phyloP scores from a whole-genome alignment of 2,888 invertebrate species.

The Ethmia dodecea region DNA sequence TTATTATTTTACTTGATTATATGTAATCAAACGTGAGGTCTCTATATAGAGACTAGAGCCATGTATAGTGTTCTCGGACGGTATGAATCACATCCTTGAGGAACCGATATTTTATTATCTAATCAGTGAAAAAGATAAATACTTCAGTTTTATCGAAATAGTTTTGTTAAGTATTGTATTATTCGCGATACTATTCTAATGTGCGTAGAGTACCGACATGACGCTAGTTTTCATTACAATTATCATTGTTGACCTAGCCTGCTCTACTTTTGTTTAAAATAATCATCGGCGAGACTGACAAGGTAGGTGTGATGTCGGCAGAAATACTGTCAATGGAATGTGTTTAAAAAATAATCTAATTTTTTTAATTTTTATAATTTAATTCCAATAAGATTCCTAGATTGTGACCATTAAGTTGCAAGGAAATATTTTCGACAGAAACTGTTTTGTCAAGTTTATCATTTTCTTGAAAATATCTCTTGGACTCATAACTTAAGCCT shows the following conservation, averaged over 20 bases:
- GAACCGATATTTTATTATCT: constrained; percentile 47
- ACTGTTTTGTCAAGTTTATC: too few relatives aligned
- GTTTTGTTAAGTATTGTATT: constrained; percentile 43
- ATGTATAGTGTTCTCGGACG: too few relatives aligned
- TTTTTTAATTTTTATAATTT: too few relatives aligned
- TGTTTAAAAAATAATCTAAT: too few relatives aligned
- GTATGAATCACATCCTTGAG: constrained; percentile 54
- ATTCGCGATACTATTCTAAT: constrained; percentile 28
- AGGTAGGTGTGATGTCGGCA: constrained; percentile 44
- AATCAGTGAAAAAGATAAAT: constrained; percentile 61
- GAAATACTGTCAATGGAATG: too few relatives aligned
- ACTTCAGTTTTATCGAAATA: constrained; percentile 55
- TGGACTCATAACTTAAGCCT: too few relatives aligned
- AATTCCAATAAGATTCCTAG: too few relatives aligned
- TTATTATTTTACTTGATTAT: not conserved
- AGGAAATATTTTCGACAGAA: too few relatives aligned
- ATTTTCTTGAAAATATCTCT: too few relatives aligned
- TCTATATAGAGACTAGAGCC: not conserved
- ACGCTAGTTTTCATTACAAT: too few relatives aligned
- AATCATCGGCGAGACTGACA: constrained; percentile 36
- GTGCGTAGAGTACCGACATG: not conserved
- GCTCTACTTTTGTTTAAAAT: constrained; percentile 49
- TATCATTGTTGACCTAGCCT: constrained; percentile 59
- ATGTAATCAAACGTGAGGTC: not conserved
- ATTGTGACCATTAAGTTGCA: too few relatives aligned